These are phyloP conservation scores for Laodelphax striatellus DNA, from an alignment of 1,140 invertebrate genomes.

Conservation along the genomic window DNA sequence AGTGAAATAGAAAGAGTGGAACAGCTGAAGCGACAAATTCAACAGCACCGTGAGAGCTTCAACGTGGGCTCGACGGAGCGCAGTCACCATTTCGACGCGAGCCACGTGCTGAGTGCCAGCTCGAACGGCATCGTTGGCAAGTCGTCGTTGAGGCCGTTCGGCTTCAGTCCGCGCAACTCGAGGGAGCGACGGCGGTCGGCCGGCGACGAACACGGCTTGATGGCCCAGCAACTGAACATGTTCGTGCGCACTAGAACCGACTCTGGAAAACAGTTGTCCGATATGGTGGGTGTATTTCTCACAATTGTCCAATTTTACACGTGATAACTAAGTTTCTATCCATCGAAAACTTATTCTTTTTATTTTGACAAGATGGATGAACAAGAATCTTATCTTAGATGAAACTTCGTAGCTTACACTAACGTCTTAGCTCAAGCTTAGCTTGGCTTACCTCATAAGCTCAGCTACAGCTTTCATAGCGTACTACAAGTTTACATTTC, in stretches of 20 bases:
- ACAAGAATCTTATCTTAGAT: too few species aligned
- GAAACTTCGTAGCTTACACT: too few species aligned
- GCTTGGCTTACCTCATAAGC: too few species aligned
- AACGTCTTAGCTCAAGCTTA: too few species aligned
- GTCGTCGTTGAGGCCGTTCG: constrained; percentile 30
- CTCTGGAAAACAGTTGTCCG: constrained; percentile 70
- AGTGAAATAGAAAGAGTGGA: constrained; percentile 47
- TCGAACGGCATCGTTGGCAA: constrained; percentile 2
- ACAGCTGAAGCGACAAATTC: constrained; percentile 28
- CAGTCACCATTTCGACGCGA: not conserved
- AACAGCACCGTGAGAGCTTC: too few species aligned
- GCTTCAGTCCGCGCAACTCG: constrained; percentile 32
- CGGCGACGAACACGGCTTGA: constrained; percentile 49
- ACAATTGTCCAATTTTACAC: not conserved
- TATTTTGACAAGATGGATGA: too few species aligned
- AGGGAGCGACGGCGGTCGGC: constrained; percentile 57
- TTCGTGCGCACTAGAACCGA: constrained; percentile 70
- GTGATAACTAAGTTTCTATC: not conserved
- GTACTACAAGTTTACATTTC: too few species aligned
- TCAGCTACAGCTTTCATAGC: too few species aligned
- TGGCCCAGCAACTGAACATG: constrained; percentile 57
- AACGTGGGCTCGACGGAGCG: not conserved
- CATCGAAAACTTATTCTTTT: not conserved
- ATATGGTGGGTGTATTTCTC: constrained; percentile 41
- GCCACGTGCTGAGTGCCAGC: constrained; percentile 1